Evolutionary conservation across 64 coral and sea anemone genomes (phyloP).

Genomic region (Dendrophyllia cribrosa): DNA sequence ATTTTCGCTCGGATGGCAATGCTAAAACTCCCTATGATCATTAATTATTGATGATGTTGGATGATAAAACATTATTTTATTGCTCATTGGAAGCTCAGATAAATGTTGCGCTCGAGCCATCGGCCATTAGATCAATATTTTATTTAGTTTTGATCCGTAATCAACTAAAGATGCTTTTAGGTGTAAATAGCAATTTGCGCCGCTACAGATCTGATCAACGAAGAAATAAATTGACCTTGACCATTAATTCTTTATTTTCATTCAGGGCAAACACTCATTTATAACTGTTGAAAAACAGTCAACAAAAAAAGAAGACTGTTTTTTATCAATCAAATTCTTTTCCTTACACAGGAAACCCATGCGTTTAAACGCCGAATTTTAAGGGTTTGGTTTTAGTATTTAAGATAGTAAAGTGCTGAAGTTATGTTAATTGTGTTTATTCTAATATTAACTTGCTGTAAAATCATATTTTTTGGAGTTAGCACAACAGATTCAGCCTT

Average conservation of each 20-base stretch:
- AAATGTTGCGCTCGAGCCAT: too few species aligned
- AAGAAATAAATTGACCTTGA: background rate
- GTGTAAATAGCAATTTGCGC: background rate
- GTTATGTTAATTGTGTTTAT: too few species aligned
- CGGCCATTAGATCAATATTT: too few species aligned
- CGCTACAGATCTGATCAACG: background rate
- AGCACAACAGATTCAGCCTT: background rate
- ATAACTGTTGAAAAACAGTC: background rate
- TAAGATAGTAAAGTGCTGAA: background rate
- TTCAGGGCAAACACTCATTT: background rate
- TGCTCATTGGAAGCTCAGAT: background rate
- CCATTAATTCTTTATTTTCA: background rate
- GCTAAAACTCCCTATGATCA: background rate
- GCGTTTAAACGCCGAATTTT: too few species aligned
- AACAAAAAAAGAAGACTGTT: background rate
- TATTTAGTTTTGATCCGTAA: background rate
- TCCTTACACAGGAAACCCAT: background rate
- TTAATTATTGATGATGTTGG: constrained; percentile 36
- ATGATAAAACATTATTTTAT: background rate
- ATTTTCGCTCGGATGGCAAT: background rate
- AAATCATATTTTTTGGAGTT: too few species aligned
- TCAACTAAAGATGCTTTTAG: background rate
- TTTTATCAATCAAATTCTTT: background rate
- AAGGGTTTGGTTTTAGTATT: too few species aligned
- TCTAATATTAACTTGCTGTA: too few species aligned